Base-by-base conservation (phyloP, 1,140 invertebrate genomes). In the Ladona fulva region DNA sequence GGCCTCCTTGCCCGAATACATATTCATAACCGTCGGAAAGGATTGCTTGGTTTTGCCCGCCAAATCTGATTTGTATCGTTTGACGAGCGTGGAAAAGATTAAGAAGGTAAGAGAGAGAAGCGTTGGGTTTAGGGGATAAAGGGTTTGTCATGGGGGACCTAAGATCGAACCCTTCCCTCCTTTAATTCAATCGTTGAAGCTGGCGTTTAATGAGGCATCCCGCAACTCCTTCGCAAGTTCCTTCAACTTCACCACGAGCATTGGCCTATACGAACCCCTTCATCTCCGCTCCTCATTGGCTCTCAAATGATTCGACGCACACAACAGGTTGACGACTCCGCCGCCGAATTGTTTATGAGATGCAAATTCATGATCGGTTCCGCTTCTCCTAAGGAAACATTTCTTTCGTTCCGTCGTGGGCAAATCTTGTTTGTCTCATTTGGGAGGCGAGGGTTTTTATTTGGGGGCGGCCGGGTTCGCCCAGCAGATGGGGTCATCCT, bases 311-410 rank as follows among this genome's bases (percentile, higher is more conserved):
- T 19, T 52, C 44, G 3, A 22, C 52, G n/a, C 52, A 66, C 12
- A 66, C 52, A 66, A 66, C 52, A 66, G 52, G 52, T 66, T 66
- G 52, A 66, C 52, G 52, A 5, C 14, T 66, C 52, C 52, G 52
- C 3, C 52, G 52, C 52, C 3, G 52, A 66, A 37, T 66, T 22
- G n/a, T 66, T 66, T 66, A 66, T 66, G 52, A 66, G 52, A 66
- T 66, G 52, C n/a, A 66, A 66, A 66, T 66, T 66, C 52, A 66
- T 66, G 52, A 66, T 66, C n/a, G 52, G 14, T 66, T 66, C 52
- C 52, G 52, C 29, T 8, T 37, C 29, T 37, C 3, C 29, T 8
- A 37, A 37, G 29, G 29, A 37, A 37, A 37, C 29, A 37, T 5
- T 37, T 37, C 29, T 37, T 37, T 37, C 29, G 29, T 37, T 37